Base-by-base conservation (phyloP, 2,888 invertebrate genomes). In the Ceriagrion tenellum region DNA sequence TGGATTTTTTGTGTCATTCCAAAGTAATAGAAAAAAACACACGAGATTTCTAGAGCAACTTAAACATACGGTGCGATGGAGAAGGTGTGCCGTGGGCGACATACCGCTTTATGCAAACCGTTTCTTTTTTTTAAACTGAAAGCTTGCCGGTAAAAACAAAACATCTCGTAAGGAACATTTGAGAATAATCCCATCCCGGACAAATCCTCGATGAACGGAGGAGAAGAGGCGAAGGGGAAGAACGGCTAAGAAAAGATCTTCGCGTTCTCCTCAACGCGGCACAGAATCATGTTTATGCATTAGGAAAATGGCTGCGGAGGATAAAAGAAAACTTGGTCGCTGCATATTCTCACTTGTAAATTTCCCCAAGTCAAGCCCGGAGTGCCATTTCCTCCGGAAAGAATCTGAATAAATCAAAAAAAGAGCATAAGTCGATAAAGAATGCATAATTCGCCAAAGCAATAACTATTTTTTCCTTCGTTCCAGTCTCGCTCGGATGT, bases 271-370 rank as follows among this genome's bases (percentile, higher is more conserved):
- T 81, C 81, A 81, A 81, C 81, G 35, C 12, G 35, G 35, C 35
- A 35, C 30, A 16, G 30, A 69, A 35, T 81, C 81, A 81, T 81
- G 81, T 35, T 81, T 81, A 81, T 81, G 81, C 81, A 81, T 81
- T 35, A 81, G 81, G 35, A 81, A 59, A 81, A 81, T 35, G 35
- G 81, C 81, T 35, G 35, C 16, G 16, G 16, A 16, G 35, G 35
- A 35, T 35, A 81, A 35, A 81, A 81, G 10, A 81, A 81, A 16
- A 13, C 13, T 81, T n/a, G n/a, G 35, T 81, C 81, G 35, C 30
- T 35, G 35, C 35, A 81, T 81, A 81, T 81, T 81, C 81, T 35
- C 81, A 35, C 30, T 35, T 81, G 81, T 35, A 81, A 81, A 81
- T 35, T 81, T 35, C 26, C 26, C 69, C 81, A 35, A 35, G 12